Conservation (phyloP, 2,888 invertebrate species). For the Acrobasis consociella region DNA sequence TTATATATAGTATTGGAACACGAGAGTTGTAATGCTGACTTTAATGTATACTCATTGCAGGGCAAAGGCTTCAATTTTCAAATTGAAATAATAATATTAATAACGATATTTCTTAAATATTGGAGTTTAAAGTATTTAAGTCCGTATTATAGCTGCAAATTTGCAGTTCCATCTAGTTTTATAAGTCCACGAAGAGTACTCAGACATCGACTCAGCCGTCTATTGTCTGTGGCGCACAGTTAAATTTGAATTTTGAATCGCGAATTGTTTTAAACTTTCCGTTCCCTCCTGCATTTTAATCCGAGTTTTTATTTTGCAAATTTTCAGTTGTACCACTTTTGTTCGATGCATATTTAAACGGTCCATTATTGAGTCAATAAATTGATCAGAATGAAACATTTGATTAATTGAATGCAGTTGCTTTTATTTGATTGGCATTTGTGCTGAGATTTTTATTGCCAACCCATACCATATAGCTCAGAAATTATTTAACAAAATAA, state of each 20-base stretch:
- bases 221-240: constrained; percentile 24
- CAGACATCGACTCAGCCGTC: constrained; percentile 24
- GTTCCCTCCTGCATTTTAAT: constrained; percentile 21
- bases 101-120: no score
- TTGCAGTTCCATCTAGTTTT: constrained; percentile 10
- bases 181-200: constrained; percentile 3
- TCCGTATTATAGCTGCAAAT: background rate
- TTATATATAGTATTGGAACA: no score
- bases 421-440: no score
- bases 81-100: no score
- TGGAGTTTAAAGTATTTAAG: no score
- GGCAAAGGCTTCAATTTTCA: no score
- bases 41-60: no score
- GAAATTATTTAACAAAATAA: no score
- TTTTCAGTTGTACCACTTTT: constrained; percentile 12
- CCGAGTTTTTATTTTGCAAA: constrained; percentile 16
- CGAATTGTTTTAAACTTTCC: constrained; percentile 25
- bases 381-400: background rate
- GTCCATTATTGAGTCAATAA: background rate
- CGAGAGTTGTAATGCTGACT: no score
- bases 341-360: background rate
- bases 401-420: no score
- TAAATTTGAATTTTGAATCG: constrained; percentile 25
- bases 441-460: no score
- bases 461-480: no score